Conservation (phyloP, 2,888 invertebrate genomes). For the Lingula anatina region DNA sequence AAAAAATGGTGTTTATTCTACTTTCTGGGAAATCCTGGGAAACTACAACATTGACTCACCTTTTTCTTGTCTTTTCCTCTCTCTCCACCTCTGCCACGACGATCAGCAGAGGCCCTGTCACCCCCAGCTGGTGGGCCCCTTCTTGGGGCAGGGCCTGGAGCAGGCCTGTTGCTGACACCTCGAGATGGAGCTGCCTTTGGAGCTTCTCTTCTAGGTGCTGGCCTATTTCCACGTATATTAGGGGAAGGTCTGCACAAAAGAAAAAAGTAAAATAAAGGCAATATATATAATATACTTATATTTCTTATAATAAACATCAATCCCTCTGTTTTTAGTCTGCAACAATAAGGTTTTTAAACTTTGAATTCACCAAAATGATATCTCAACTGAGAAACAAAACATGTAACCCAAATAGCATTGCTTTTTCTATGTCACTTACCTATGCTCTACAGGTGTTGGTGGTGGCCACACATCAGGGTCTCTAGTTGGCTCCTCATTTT, state of each 20-base stretch:
- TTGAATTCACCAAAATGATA: too few species aligned
- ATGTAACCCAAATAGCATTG: neutral
- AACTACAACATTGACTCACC: constrained; percentile 1
- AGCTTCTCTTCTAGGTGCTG: constrained; percentile 8
- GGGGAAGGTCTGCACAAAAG: constrained; percentile 33
- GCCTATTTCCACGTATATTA: constrained; percentile 21
- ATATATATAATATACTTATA: too few species aligned
- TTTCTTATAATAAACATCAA: too few species aligned
- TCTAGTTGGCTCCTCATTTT: constrained; percentile 62
- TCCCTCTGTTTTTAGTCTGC: too few species aligned
- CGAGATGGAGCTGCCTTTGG: constrained; percentile 3
- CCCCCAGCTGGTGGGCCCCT: constrained; percentile 1
- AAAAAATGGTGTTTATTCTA: too few species aligned
- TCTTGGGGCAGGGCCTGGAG: neutral
- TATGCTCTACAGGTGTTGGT: constrained; percentile 56
- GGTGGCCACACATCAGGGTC: constrained; percentile 82
- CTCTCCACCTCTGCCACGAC: constrained; percentile 17
- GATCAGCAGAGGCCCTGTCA: neutral
- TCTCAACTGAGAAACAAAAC: too few species aligned
- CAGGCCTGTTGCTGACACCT: neutral
- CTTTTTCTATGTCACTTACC: constrained; percentile 16
- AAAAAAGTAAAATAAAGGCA: too few species aligned
- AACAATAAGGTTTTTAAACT: too few species aligned
- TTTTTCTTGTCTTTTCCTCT: constrained; percentile 18
- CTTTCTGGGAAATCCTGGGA: too few species aligned